These are phyloP conservation scores for Zonitis immaculata DNA, from an alignment of 2,888 invertebrate species.

Conservation along the genomic window DNA sequence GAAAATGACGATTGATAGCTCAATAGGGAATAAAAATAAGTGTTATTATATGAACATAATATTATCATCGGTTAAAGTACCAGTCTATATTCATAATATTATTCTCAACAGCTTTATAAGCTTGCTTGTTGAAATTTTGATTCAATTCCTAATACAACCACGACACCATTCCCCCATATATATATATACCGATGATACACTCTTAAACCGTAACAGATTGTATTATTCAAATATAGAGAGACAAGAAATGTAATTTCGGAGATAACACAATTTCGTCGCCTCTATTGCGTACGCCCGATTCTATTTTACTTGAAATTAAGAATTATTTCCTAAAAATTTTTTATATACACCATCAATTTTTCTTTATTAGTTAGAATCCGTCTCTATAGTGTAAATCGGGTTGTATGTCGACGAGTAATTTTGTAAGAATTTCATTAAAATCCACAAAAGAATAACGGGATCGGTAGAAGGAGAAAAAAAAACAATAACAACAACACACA, in stretches of 20 bases:
- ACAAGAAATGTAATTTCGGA: slow-evolving; percentile 40
- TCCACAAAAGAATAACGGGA: background rate
- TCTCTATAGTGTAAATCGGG: background rate
- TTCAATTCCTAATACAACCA: slow-evolving; percentile 24
- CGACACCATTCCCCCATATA: no score
- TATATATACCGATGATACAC: no score
- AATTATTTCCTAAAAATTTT: background rate
- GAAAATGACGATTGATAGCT: background rate
- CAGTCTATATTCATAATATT: slow-evolving; percentile 43
- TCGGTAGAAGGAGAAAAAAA: background rate
- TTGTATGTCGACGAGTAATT: background rate
- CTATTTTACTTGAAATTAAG: background rate
- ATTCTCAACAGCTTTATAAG: slow-evolving; percentile 36
- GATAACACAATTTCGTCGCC: slow-evolving; percentile 28
- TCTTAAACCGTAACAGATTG: slow-evolving; percentile 37
- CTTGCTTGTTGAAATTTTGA: slow-evolving; percentile 39
- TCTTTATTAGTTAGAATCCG: no score
- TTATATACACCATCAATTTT: background rate
- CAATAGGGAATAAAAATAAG: background rate
- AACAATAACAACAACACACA: no score
- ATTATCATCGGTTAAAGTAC: slow-evolving; percentile 28
- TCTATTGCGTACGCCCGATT: no score
- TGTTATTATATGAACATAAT: slow-evolving; percentile 6
- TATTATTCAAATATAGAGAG: slow-evolving; percentile 29
- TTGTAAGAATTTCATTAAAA: background rate